Evolutionary conservation across 2,797 vertebrate genomes (phyloP).

Genomic region (Ctenopoma kingsleyae): DNA sequence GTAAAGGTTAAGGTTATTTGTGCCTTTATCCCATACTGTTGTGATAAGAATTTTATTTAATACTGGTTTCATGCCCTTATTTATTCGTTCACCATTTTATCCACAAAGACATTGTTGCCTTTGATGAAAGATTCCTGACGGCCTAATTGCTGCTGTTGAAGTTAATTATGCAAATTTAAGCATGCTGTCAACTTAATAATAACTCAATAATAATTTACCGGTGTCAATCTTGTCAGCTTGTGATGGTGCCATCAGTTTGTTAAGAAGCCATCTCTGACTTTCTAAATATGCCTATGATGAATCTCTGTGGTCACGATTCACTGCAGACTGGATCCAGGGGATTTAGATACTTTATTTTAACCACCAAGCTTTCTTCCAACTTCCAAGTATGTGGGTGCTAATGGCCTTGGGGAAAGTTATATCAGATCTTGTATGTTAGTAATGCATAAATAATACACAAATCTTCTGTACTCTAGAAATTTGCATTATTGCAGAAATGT

Average conservation of each 20-base stretch:
- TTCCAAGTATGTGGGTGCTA: conserved; percentile 38
- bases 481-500: too few species aligned
- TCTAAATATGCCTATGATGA: conserved; percentile 36
- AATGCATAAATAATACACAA: neutral
- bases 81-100: conserved; percentile 40
- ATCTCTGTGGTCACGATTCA: conserved; percentile 42
- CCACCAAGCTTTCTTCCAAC: conserved; percentile 19
- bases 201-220: conserved; percentile 53
- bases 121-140: conserved; percentile 63
- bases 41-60: conserved; percentile 24
- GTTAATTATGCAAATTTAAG: conserved; percentile 73
- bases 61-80: conserved; percentile 34
- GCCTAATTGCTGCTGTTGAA: conserved; percentile 71
- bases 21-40: conserved; percentile 18
- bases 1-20: conserved; percentile 16
- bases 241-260: conserved; percentile 59
- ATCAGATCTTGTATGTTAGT: conserved; percentile 6
- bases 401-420: conserved; percentile 1
- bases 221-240: conserved; percentile 58
- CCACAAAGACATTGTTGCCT: conserved; percentile 54
- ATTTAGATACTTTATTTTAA: conserved; percentile 28
- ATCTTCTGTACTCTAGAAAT: too few species aligned
- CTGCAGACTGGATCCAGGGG: neutral
- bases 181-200: conserved; percentile 66
- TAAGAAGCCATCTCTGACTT: conserved; percentile 30